Evolutionary conservation across 1,140 invertebrate species (phyloP), one percentile per base, ranked within the genome.

Genomic region (Caenorhabditis briggsae): DNA sequence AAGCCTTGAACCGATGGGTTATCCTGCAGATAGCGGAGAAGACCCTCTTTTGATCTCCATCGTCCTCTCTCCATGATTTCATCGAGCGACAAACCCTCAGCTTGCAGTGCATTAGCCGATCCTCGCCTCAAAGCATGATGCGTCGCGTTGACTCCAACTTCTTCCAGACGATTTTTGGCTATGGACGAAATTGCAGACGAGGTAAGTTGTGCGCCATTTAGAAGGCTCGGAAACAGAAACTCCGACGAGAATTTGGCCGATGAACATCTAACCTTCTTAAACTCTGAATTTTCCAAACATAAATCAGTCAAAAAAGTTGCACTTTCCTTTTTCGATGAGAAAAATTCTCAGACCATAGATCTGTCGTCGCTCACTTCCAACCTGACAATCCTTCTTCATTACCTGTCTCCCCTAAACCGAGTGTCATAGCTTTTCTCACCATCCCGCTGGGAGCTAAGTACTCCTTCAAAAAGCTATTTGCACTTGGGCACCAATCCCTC

Each of bases 361-460:
- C 14, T 33, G 3, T 46, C n/a, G 64, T 70, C 33, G 46, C 23
- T 46, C 16, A 18, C 33, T 25, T 46, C 41, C 33, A 33, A 33
- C 33, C 33, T 2, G 33, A 33, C 33, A 33, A 33, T 2, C 3
- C 33, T 3, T 33, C 33, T n/a, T 33, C 33, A 33, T 33, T 33
- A 33, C 33, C 33, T 33, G 33, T 33, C 33, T 1, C 33, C 33
- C 33, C 3, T 33, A 2, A 33, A 33, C 33, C n/a, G 23, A 78
- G 46, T 78, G 70, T 5, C 46, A 78, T 78, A 2, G 0, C n/a
- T 78, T 50, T 78, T 78, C 70, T 78, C 70, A 78, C 70, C 43
- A 14, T 6, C 70, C 70, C 46, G 46, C 70, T 33, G 33, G 11
- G 70, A 50, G 70, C 33, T 78, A 23, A 70, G 41, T 18, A 18